Evolutionary conservation across 1,140 invertebrate species (phyloP).

Genomic region (Conopomorpha cramerella): DNA sequence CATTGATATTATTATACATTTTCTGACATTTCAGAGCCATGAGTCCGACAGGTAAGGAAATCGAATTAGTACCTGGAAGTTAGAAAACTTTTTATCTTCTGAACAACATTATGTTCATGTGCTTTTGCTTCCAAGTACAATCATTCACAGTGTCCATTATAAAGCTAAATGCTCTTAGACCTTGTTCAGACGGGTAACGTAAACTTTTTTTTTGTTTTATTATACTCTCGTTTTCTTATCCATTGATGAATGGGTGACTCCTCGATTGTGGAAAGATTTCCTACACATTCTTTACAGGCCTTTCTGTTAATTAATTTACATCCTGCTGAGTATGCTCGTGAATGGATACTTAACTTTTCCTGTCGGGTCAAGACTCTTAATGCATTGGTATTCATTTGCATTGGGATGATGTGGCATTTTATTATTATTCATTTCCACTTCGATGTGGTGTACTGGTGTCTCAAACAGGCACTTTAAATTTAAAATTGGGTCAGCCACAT

Average conservation of each 20-base stretch:
- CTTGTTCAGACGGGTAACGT: conserved; percentile 7
- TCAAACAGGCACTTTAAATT: conserved; percentile 7
- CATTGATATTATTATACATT: too few species aligned
- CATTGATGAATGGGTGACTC: conserved; percentile 2
- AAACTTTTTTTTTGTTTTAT: conserved; percentile 4
- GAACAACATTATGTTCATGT: background rate
- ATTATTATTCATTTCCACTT: background rate
- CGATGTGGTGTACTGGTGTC: background rate
- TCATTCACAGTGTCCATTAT: conserved; percentile 4
- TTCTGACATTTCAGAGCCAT: background rate
- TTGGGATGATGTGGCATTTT: too few species aligned
- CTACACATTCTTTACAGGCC: conserved; percentile 5
- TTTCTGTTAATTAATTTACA: conserved; percentile 10
- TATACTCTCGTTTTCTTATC: conserved; percentile 6
- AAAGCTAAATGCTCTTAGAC: conserved; percentile 3
- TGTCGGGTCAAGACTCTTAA: background rate
- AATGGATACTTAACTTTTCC: conserved; percentile 9
- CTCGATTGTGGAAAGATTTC: conserved; percentile 1
- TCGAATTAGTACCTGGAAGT: background rate
- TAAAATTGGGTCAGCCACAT: conserved; percentile 8
- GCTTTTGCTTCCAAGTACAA: conserved; percentile 6
- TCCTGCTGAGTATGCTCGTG: conserved; percentile 8
- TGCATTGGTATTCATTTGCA: background rate
- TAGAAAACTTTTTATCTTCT: background rate
- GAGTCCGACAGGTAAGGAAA: background rate